Evolutionary conservation across 2,797 vertebrate genomes (phyloP), one percentile per base, ranked within the genome.

Genomic region (Salarias fasciatus): DNA sequence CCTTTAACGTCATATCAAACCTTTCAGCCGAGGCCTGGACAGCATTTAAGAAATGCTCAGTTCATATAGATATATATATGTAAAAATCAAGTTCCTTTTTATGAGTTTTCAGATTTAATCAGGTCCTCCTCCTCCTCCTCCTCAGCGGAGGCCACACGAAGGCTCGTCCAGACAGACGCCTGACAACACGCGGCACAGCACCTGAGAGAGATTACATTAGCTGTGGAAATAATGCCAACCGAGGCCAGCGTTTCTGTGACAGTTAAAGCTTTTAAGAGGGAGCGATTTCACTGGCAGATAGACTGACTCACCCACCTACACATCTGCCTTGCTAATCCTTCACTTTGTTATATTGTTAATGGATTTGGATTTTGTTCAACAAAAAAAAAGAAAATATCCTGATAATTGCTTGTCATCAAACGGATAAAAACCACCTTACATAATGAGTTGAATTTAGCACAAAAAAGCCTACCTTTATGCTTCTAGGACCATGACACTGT

Each of bases 291-390:
- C 36, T 6, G 52, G 29, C 55, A 45, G 42, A 43, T 58, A 72
- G 18, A 24, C 18, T 24, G 77, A 73, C 47, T 74, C 75, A 72
- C 44, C 73, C 67, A 13, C 75, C 63, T 54, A 58, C 70, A 55
- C 14, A 35, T 30, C 41, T 29, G 51, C 58, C 65, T 60, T 42
- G 35, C 59, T 53, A 56, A 13, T 36, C 47, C 53, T 40, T 47
- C 40, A 62, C 4, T 47, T 38, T 38, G 53, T 57, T 55, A 28
- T 2, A 5, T 33, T 29, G 53, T 55, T 61, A 60, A 71, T 55
- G 59, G 69, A 45, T 70, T 48, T 11, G 3, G 5, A 61, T 61
- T 31, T 15, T 7, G 36, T 57, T 37, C n/a, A 47, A 24, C 24
- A 24, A 24, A 24, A 24, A 24, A 24, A 24, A n/a, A n/a, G n/a